Evolutionary conservation across 2,888 invertebrate species (phyloP), one percentile per base, ranked within the genome.

Genomic region (Sussaba pulchella): DNA sequence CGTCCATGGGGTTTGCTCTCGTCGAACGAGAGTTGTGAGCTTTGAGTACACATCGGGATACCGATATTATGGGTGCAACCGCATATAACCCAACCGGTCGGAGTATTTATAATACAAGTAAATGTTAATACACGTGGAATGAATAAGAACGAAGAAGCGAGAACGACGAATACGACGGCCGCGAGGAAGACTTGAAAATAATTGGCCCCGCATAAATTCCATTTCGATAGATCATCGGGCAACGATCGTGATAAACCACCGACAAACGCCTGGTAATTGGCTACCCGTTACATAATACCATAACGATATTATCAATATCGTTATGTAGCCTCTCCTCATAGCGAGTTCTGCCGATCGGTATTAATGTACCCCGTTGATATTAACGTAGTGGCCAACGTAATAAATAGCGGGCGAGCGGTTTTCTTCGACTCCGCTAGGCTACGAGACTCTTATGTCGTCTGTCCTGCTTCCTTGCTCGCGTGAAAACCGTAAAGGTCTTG

Each of bases 201-300:
- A 81, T 81, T 81, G 74, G 73, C 66, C 54, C 61, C 52, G 74
- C 69, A 81, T 74, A 57, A 78, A 78, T 81, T 81, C 77, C 71
- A 70, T 77, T 73, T 41, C 61, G 67, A 77, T 78, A 76, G 76
- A 79, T 82, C 70, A 82, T 82, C 76, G 59, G 43, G 66, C 66
- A 66, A 75, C 73, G 66, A 72, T 78, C 67, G 73, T 81, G 84
- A 84, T 82, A 81, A 84, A 82, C 72, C 69, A 82, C 78, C 84
- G 82, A 82, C 82, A 84, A 84, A 84, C 78, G 81, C 66, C 66
- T 59, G 75, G 81, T 84, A 84, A 84, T 84, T 84, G 84, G 84
- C 84, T 84, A 82, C 84, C 72, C 81, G 81, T 84, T 84, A 81
- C 84, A 82, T 82, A 84, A 84, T 75, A 71, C 79, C 81, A 81